phyloP scores from a whole-genome alignment of 2,888 invertebrate genomes.

The Achlya flavicornis region DNA sequence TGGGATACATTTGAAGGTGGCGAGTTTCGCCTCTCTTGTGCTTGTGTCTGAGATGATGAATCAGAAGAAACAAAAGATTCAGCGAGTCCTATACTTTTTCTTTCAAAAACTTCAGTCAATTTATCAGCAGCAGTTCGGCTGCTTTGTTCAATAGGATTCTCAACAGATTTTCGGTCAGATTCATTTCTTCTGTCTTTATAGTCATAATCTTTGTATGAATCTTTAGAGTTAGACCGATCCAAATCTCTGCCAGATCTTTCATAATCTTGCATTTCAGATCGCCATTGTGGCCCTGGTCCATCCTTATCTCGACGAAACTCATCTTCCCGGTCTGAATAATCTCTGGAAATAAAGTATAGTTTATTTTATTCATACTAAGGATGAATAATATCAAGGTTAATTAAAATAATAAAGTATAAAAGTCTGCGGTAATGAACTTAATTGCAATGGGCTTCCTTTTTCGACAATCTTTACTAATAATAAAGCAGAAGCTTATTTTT shows the following conservation, averaged over 20 bases:
- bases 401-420: too few species aligned
- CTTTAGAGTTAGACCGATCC: constrained; percentile 77
- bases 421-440: too few species aligned
- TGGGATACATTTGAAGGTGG: constrained; percentile 66
- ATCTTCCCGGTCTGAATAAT: constrained; percentile 78
- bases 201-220: constrained; percentile 80
- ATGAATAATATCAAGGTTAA: background rate
- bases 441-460: too few species aligned
- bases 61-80: constrained; percentile 65
- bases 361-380: constrained; percentile 5
- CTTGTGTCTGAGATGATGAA: constrained; percentile 61
- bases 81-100: constrained; percentile 71
- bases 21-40: constrained; percentile 78
- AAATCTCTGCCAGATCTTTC: constrained; percentile 71
- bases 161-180: constrained; percentile 70
- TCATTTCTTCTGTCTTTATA: constrained; percentile 81
- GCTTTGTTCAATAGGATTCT: constrained; percentile 62
- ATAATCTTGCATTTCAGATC: constrained; percentile 80
- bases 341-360: constrained; percentile 48
- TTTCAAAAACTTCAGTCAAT: constrained; percentile 77
- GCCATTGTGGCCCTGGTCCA: constrained; percentile 74
- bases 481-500: too few species aligned
- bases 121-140: constrained; percentile 78
- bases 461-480: too few species aligned
- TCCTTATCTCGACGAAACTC: constrained; percentile 77